Conservation (phyloP, 2,888 invertebrate species). For the Andrena flavipes region DNA sequence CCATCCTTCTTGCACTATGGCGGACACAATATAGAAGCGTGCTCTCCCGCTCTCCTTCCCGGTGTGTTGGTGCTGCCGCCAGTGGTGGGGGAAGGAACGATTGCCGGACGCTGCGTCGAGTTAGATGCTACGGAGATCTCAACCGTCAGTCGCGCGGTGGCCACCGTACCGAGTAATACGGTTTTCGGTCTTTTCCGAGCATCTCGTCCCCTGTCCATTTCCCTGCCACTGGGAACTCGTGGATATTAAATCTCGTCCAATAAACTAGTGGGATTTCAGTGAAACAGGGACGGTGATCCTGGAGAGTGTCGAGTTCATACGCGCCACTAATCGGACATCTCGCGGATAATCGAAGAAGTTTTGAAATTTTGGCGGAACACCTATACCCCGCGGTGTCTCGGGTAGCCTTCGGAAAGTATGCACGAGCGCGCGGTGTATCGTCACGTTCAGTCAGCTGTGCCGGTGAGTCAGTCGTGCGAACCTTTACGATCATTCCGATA, state of each 20-base stretch:
- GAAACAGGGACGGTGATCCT: neutral
- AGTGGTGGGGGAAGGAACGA: conserved; percentile 78
- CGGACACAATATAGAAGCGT: conserved; percentile 62
- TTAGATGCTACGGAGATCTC: conserved; percentile 81
- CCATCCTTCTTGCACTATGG: conserved; percentile 51
- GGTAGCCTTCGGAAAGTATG: conserved; percentile 12
- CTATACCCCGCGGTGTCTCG: neutral
- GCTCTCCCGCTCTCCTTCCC: conserved; percentile 56
- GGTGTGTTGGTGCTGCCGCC: conserved; percentile 66
- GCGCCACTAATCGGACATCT: conserved; percentile 45
- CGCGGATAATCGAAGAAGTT: neutral
- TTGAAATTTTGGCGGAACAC: conserved; percentile 34
- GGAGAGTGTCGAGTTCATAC: conserved; percentile 14
- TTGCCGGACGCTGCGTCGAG: conserved; percentile 82
- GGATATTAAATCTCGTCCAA: neutral
- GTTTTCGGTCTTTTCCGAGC: conserved; percentile 43
- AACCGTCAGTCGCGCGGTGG: conserved; percentile 83
- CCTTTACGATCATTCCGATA: conserved; percentile 41
- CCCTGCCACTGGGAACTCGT: neutral
- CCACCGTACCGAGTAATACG: conserved; percentile 77
- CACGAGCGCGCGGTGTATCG: neutral
- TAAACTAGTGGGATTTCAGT: conserved; percentile 26
- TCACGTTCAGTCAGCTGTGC: conserved; percentile 3
- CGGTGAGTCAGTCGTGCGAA: conserved; percentile 30
- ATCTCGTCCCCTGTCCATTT: neutral